Evolutionary conservation across 2,797 vertebrate genomes (phyloP), one percentile per base, ranked within the genome.

Genomic region (Hippoglossus hippoglossus): DNA sequence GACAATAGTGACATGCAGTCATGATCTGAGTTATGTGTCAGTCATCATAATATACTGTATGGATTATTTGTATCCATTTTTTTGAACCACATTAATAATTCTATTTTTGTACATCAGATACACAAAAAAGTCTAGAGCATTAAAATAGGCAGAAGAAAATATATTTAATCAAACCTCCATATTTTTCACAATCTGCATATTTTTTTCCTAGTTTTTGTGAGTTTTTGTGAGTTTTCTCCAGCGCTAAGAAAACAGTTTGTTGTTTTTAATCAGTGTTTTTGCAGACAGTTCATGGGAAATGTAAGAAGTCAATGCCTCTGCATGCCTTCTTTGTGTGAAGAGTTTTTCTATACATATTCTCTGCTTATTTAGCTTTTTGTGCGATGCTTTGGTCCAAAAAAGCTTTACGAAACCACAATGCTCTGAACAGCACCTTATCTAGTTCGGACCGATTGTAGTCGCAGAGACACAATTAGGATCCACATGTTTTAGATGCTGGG

Each of bases 381-480:
- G 16, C 36, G n/a, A 2, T 46, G 56, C 4, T 51, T 81, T 71
- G 12, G 25, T 51, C 36, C 26, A 57, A 13, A 65, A 65, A 24
- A 22, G 16, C 52, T 71, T 19, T 63, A 39, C 65, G 60, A 83
- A 75, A 54, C 83, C 56, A 12, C 82, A 80, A 78, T 41, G 53
- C 80, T 80, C 74, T 8, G 31, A 19, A 72, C 83, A 80, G 25
- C 24, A 31, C 47, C 68, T 67, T 24, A 11, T 25, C 34, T 60
- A 50, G 63, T 39, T 49, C n/a, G 25, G 72, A 56, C 72, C 41
- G 12, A 28, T 57, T 67, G 67, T 69, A 69, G 75, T 84, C 63
- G 31, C 60, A 46, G 54, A 68, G 58, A 77, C 39, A 63, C 72
- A 77, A 63, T 84, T 81, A 78, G 53, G 63, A 79, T 74, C 49